phyloP scores from a whole-genome alignment of 2,888 invertebrate genomes.

The Leptarthrus brevirostris region DNA sequence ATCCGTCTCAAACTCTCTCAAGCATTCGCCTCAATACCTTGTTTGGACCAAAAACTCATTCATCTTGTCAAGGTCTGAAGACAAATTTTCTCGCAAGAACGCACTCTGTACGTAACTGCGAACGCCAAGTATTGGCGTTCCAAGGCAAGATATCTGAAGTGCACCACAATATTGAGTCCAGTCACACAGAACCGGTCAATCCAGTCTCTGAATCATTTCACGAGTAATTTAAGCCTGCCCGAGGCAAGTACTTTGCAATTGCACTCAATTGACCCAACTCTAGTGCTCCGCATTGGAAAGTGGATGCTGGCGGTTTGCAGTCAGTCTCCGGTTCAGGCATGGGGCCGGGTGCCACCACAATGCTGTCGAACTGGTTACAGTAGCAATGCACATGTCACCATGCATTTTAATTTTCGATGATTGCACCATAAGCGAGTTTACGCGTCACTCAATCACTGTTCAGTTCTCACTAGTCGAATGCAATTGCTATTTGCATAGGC shows the following conservation, averaged over 20 bases:
- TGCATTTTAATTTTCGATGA: slow-evolving; percentile 31
- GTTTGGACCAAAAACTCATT: slow-evolving; percentile 16
- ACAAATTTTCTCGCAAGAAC: slow-evolving; percentile 27
- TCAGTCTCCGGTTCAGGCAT: too few relatives aligned
- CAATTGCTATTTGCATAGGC: neutral
- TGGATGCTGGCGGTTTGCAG: neutral
- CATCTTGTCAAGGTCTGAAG: slow-evolving; percentile 34
- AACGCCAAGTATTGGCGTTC: slow-evolving; percentile 8
- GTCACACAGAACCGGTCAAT: slow-evolving; percentile 28
- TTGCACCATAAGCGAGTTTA: slow-evolving; percentile 9
- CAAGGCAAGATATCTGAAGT: slow-evolving; percentile 1
- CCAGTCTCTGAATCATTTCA: slow-evolving; percentile 40
- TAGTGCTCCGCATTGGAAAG: neutral
- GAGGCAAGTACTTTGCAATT: slow-evolving; percentile 23
- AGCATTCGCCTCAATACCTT: neutral
- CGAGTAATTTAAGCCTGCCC: slow-evolving; percentile 24
- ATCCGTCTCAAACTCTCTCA: neutral
- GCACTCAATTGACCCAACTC: slow-evolving; percentile 45
- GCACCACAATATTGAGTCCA: slow-evolving; percentile 11
- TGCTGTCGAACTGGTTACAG: slow-evolving; percentile 21
- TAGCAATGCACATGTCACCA: slow-evolving; percentile 31
- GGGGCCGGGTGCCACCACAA: neutral
- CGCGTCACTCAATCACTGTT: slow-evolving; percentile 26
- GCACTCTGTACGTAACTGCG: slow-evolving; percentile 6
- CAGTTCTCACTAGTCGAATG: neutral